Base-by-base conservation (phyloP, 1,140 invertebrate species). In the Agrypnia vestita region DNA sequence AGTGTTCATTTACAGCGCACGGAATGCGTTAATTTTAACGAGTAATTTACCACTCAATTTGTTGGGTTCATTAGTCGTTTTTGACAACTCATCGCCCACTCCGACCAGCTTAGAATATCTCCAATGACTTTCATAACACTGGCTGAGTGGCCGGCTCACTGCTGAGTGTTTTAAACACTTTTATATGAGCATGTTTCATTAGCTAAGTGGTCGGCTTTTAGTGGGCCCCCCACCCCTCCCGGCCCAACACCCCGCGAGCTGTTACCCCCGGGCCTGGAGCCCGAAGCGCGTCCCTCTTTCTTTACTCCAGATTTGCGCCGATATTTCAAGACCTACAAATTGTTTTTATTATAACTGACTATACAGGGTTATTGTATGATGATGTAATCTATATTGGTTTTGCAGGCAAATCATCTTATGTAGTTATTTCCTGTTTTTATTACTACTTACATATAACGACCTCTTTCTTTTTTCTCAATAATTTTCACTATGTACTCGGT, bases 131-230 rank as follows among this genome's bases (percentile, higher is more conserved):
- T 81, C 80, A 79, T 67, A 78, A 81, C 67, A 75, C 64, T 21
- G 53, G 67, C 67, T 44, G 62, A 69, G 67, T 75, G 73, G 53
- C 73, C 71, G 71, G 15, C 25, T 17, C 56, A 43, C 59, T 69
- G 49, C 44, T 61, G 62, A 79, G 71, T 74, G 73, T 77, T 86
- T 87, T 86, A 86, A 88, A 89, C 86, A 87, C 88, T 88, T 89
- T 88, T 86, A 88, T 87, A 86, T 86, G 88, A 89, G 87, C 88
- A 90, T 90, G 88, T 90, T 90, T 90, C 89, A 90, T 90, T 90
- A 90, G 89, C 89, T 90, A 90, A 90, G 88, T 90, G 89, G 88
- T 84, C 87, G 87, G 88, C 88, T 89, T 90, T 90, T 88, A 88
- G 89, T 88, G 86, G 86, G 86, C n/a, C 72, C 19, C 71, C 13